These are phyloP conservation scores for fruit fly (Drosophila melanogaster) DNA, from an alignment of 1,140 invertebrate genomes.

Conservation along the genomic window DNA sequence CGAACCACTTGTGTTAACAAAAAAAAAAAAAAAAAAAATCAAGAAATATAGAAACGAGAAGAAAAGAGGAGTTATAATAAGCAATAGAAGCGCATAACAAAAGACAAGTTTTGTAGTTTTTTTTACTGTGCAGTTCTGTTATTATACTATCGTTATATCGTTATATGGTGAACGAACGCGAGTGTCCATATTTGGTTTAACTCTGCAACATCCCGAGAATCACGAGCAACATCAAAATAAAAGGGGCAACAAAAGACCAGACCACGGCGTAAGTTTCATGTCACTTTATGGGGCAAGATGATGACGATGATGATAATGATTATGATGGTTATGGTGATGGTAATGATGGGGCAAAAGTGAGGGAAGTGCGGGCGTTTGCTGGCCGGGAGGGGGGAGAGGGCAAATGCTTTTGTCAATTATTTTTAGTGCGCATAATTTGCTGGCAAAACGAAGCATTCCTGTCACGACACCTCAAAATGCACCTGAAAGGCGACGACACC, in stretches of 20 bases:
- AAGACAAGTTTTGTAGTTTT: conserved; percentile 63
- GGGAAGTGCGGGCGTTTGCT: background rate
- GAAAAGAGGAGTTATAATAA: conserved; percentile 13
- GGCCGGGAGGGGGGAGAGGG: background rate
- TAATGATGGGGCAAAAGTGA: background rate
- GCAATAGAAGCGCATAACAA: conserved; percentile 23
- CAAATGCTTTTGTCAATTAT: conserved; percentile 73
- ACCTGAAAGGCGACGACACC: conserved; percentile 60
- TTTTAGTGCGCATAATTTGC: conserved; percentile 80
- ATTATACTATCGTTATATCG: conserved; percentile 56
- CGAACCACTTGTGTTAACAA: conserved; percentile 17
- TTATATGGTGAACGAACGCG: conserved; percentile 65
- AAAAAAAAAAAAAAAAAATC: background rate
- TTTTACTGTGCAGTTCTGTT: conserved; percentile 61
- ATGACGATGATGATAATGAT: background rate
- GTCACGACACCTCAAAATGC: conserved; percentile 82
- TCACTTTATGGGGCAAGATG: conserved; percentile 3
- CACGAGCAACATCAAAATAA: conserved; percentile 12
- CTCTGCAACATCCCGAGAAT: conserved; percentile 33
- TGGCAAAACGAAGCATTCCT: conserved; percentile 68
- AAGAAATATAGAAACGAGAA: conserved; percentile 17
- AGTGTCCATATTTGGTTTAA: conserved; percentile 75
- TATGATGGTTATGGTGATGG: background rate
- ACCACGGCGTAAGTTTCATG: conserved; percentile 32
- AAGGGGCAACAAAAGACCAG: conserved; percentile 11